These are phyloP conservation scores for Anguilla megastoma DNA, from an alignment of 2,797 vertebrate species.

Conservation along the genomic window DNA sequence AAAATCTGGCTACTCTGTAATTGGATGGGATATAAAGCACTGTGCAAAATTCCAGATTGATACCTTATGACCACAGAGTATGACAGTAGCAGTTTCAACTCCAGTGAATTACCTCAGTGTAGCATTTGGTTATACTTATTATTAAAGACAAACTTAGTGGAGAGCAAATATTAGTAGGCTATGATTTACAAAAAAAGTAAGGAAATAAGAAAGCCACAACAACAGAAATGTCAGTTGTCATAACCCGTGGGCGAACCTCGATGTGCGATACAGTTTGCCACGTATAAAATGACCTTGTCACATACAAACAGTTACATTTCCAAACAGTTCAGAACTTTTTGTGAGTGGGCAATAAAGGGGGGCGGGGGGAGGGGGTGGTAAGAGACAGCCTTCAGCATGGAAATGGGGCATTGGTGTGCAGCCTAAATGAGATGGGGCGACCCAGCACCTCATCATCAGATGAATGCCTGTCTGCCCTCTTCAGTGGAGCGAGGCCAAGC, in stretches of 20 bases:
- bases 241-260: constrained; percentile 1
- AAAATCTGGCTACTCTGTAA: neutral
- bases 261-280: neutral
- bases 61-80: neutral
- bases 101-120: neutral
- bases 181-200: neutral
- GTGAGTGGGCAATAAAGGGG: neutral
- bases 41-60: neutral
- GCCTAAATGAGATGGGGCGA: neutral
- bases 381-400: neutral
- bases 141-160: neutral
- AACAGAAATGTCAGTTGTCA: neutral
- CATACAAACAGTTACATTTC: neutral
- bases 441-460: constrained; percentile 38
- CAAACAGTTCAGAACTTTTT: constrained; percentile 2
- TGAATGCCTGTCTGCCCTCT: constrained; percentile 21
- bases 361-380: neutral
- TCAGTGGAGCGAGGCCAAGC: constrained; percentile 40
- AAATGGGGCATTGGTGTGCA: neutral
- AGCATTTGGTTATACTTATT: constrained; percentile 10
- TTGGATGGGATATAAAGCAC: neutral
- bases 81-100: neutral
- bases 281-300: neutral
- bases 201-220: neutral
- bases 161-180: constrained; percentile 18